A percentile compares a stretch with the other conserved stretches of the same genome.
Conservation (phyloP, 2,888 invertebrate species). For the Chalcis sispes region DNA sequence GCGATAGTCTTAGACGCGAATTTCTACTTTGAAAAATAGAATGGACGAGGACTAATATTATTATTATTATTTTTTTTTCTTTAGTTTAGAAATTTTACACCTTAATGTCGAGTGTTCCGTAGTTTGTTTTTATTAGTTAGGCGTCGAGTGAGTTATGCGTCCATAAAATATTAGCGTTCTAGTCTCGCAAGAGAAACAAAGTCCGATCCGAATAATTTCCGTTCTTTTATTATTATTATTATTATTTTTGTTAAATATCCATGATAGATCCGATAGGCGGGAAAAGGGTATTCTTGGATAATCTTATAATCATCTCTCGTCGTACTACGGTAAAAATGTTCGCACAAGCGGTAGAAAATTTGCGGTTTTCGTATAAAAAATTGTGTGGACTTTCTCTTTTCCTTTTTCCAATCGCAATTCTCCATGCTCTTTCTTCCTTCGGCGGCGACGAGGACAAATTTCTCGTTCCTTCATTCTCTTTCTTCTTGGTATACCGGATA, state of each 20-base stretch:
- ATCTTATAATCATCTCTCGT: conserved; percentile 47
- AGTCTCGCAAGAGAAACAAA: not conserved
- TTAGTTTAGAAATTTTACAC: conserved; percentile 48
- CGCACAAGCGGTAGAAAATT: conserved; percentile 69
- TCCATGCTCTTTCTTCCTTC: conserved; percentile 45
- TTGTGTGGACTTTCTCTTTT: conserved; percentile 58
- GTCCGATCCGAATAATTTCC: conserved; percentile 12
- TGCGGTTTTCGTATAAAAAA: conserved; percentile 72
- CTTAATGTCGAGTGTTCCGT: conserved; percentile 53
- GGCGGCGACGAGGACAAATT: conserved; percentile 12
- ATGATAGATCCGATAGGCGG: conserved; percentile 14
- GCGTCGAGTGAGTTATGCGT: conserved; percentile 35
- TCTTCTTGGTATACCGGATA: not conserved
- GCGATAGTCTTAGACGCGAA: conserved; percentile 48
- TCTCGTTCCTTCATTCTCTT: not conserved
- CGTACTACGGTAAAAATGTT: conserved; percentile 56
- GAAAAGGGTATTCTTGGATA: conserved; percentile 35
- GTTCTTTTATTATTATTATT: not conserved
- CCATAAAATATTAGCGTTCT: not conserved
- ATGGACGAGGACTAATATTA: conserved; percentile 50
- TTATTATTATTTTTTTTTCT: conserved; percentile 7
- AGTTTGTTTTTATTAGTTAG: conserved; percentile 23
- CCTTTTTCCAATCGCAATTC: conserved; percentile 53
- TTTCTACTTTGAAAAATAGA: conserved; percentile 52
- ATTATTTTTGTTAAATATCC: not conserved